A percentile compares a stretch with the other conserved stretches of the same genome.
phyloP scores from a whole-genome alignment of 2,113 vertebrate species.

The Arenaria interpres region DNA sequence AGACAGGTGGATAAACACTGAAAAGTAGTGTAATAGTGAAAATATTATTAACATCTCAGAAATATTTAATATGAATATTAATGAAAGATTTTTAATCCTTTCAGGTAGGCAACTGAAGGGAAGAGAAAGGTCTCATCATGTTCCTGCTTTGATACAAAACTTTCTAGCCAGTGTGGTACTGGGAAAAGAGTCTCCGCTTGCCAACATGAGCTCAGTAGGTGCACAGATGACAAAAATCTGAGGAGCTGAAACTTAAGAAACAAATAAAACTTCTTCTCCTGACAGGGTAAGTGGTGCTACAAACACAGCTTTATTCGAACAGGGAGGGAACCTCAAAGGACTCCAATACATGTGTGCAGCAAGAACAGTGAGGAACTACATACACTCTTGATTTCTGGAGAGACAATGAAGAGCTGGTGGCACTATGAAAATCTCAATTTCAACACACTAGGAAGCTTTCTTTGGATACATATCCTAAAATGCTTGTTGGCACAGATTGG shows the following conservation, averaged over 20 bases:
- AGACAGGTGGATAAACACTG: not conserved
- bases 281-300: not conserved
- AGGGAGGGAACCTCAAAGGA: not conserved
- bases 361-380: not conserved
- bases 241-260: not conserved
- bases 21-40: not conserved
- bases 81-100: not conserved
- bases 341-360: accelerated
- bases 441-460: not conserved
- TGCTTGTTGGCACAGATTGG: not conserved
- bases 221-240: not conserved
- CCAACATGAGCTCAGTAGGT: not conserved
- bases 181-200: not conserved
- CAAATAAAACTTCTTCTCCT: not conserved
- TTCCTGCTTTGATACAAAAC: not conserved
- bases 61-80: not conserved
- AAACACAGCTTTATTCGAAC: not conserved
- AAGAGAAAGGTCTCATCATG: not conserved
- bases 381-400: not conserved
- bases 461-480: not conserved
- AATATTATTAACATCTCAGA: not conserved
- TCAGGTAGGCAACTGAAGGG: not conserved
- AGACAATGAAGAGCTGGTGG: not conserved
- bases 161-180: not conserved
- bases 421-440: not conserved